phyloP scores from a whole-genome alignment of 2,113 vertebrate genomes.

The Thamnaconus septentrionalis region DNA sequence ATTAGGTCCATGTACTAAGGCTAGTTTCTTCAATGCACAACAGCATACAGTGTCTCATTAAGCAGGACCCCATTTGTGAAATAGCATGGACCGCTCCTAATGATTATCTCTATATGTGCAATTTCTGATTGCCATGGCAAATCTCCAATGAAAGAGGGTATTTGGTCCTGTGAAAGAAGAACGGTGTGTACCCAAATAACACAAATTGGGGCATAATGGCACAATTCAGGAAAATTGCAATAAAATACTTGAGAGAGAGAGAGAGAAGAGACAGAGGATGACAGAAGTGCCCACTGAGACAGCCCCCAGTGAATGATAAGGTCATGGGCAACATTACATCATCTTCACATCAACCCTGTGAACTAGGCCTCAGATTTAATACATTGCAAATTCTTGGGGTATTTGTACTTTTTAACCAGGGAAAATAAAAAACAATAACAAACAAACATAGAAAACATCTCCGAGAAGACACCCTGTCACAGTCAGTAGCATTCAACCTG shows the following conservation, averaged over 20 bases:
- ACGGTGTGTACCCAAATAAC: slow-evolving; percentile 31
- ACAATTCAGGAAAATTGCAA: slow-evolving; percentile 26
- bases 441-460: too few species aligned
- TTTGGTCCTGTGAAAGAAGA: slow-evolving; percentile 67
- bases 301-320: slow-evolving; percentile 26
- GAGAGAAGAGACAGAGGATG: slow-evolving; percentile 38
- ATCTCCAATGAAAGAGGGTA: slow-evolving; percentile 48
- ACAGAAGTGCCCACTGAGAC: slow-evolving; percentile 27
- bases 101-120: slow-evolving; percentile 72
- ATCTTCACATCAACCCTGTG: slow-evolving; percentile 40
- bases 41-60: slow-evolving; percentile 62
- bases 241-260: too few species aligned
- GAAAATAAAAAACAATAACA: not conserved
- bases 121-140: slow-evolving; percentile 68
- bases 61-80: slow-evolving; percentile 50
- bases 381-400: slow-evolving; percentile 5
- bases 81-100: slow-evolving; percentile 46
- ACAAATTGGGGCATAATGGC: slow-evolving; percentile 61
- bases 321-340: slow-evolving; percentile 15
- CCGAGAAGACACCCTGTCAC: slow-evolving; percentile 20
- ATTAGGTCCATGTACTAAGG: slow-evolving; percentile 72
- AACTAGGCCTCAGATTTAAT: not conserved
- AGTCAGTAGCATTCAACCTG: slow-evolving; percentile 63
- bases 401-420: not conserved
- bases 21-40: slow-evolving; percentile 64